A percentile compares a stretch with the other conserved stretches of the same genome.
phyloP scores from a whole-genome alignment of 2,797 vertebrate species.

The Mus spretus region DNA sequence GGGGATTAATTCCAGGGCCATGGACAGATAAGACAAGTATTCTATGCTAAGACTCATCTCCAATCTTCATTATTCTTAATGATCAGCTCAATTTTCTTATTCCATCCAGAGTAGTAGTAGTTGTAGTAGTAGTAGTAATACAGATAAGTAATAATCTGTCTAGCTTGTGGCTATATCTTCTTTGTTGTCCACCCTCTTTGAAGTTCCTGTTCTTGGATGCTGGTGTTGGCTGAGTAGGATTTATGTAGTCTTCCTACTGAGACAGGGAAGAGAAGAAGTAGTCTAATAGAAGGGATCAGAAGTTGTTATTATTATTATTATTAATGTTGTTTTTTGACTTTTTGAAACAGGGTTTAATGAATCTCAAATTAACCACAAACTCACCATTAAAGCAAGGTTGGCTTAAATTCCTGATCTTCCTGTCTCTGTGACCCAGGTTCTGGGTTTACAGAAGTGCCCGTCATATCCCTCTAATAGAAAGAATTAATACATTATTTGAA shows the following conservation, averaged over 20 bases:
- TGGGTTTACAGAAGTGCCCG: background rate
- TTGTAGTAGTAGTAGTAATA: background rate
- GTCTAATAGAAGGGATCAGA: background rate
- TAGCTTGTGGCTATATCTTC: background rate
- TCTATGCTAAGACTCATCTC: background rate
- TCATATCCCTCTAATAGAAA: background rate
- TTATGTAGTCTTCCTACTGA: background rate
- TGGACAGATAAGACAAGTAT: background rate
- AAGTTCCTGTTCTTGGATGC: background rate
- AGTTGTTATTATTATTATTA: background rate
- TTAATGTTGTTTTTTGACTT: background rate
- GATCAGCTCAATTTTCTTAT: background rate
- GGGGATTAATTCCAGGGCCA: background rate
- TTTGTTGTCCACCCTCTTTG: background rate
- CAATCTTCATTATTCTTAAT: background rate
- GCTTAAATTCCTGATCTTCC: background rate
- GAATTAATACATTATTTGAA: background rate
- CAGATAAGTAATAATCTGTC: background rate
- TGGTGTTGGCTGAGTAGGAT: background rate
- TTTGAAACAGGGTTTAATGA: background rate
- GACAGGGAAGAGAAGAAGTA: background rate
- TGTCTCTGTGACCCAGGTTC: background rate
- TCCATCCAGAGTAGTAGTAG: background rate
- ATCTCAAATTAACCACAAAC: background rate
- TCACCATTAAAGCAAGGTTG: background rate